These are phyloP conservation scores for Sorex maritimensis DNA, from an alignment of 2,797 vertebrate species.

Conservation along the genomic window DNA sequence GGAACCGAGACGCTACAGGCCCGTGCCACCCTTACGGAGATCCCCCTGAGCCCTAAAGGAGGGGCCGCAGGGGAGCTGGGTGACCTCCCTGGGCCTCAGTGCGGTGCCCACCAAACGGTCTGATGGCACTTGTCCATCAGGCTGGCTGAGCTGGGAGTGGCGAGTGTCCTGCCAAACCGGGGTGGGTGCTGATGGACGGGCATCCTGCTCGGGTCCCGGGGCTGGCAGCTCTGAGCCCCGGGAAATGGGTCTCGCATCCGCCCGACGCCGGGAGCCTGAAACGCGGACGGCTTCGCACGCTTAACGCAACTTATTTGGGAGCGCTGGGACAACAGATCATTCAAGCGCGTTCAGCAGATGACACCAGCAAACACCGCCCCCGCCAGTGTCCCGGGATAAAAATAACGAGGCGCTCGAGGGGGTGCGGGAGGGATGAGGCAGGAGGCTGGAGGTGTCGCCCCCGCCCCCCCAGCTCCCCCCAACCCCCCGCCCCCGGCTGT, in stretches of 20 bases:
- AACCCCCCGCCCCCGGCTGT: not conserved
- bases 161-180: not conserved
- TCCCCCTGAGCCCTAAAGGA: too few species aligned
- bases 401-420: conserved; percentile 86
- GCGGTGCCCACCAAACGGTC: not conserved
- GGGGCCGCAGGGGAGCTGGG: too few species aligned
- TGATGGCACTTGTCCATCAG: not conserved
- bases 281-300: conserved; percentile 81
- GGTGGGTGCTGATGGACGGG: too few species aligned
- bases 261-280: conserved; percentile 85
- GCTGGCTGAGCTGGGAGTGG: not conserved
- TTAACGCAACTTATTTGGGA: conserved; percentile 86
- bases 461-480: not conserved
- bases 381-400: conserved; percentile 78
- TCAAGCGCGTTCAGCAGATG: conserved; percentile 81
- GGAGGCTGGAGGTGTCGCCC: conserved; percentile 78
- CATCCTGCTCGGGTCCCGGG: conserved; percentile 39
- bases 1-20: too few species aligned
- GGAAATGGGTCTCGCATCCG: not conserved
- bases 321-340: conserved; percentile 84
- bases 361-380: conserved; percentile 82
- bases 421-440: conserved; percentile 67
- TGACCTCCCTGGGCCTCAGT: not conserved
- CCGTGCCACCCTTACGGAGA: too few species aligned
- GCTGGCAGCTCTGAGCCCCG: conserved; percentile 80